Conservation (phyloP, 2,113 vertebrate genomes). For the Alosa alosa region DNA sequence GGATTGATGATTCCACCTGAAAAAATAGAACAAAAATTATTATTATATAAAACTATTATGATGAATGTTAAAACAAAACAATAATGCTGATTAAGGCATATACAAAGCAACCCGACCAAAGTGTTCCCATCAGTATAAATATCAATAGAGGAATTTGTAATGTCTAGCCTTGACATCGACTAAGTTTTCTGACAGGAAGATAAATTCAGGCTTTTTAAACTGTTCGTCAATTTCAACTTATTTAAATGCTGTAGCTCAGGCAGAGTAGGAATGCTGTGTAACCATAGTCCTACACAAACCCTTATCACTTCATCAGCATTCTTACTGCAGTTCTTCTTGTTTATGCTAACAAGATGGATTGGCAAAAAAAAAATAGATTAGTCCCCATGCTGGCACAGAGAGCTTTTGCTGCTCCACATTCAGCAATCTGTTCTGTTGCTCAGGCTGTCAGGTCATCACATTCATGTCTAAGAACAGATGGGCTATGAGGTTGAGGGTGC, state of each 20-base stretch:
- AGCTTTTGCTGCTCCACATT: not conserved
- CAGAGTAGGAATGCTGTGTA: no score
- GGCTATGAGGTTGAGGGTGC: not conserved
- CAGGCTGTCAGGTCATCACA: not conserved
- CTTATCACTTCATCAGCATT: not conserved
- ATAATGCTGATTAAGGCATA: not conserved
- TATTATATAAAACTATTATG: no score
- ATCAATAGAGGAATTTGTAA: not conserved
- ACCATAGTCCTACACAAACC: not conserved
- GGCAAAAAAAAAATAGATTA: not conserved
- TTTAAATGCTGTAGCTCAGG: no score
- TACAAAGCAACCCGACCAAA: not conserved
- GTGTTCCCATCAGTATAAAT: not conserved
- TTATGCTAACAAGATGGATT: not conserved
- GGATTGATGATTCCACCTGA: slow-evolving; percentile 89
- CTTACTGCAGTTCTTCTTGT: not conserved
- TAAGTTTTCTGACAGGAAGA: no score
- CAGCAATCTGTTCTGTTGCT: not conserved
- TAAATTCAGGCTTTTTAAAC: no score
- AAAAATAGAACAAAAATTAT: slow-evolving; percentile 5
- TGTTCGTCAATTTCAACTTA: no score
- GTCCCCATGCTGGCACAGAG: not conserved
- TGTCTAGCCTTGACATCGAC: no score
- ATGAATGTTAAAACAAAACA: not conserved
- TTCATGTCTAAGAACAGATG: not conserved